phyloP scores from a whole-genome alignment of 1,140 invertebrate species.

The Drosophila saltans region DNA sequence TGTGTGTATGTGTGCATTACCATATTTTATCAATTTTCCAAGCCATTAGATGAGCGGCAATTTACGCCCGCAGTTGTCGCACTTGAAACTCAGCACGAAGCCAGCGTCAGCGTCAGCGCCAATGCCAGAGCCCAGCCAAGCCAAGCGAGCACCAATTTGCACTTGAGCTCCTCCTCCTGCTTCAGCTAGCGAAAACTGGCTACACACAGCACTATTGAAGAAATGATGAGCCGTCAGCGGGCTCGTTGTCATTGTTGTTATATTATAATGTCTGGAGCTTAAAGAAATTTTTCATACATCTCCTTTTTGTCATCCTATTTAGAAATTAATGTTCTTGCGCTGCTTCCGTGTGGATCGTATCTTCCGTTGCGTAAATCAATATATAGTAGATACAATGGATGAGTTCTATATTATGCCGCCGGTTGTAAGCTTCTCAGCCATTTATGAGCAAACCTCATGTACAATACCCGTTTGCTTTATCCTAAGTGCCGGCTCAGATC shows the following conservation, averaged over 20 bases:
- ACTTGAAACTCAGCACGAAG: constrained; percentile 62
- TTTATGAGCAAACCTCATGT: constrained; percentile 92
- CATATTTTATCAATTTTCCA: constrained; percentile 82
- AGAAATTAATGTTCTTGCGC: constrained; percentile 91
- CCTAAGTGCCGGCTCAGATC: constrained; percentile 94
- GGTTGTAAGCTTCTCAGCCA: constrained; percentile 90
- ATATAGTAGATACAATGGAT: constrained; percentile 91
- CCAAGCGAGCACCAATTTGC: constrained; percentile 76
- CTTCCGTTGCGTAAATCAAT: constrained; percentile 91
- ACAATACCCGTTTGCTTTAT: constrained; percentile 93
- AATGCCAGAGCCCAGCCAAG: constrained; percentile 29
- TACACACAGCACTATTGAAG: constrained; percentile 45
- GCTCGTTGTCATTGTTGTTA: constrained; percentile 47
- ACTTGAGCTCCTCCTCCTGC: constrained; percentile 52
- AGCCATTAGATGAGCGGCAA: constrained; percentile 81
- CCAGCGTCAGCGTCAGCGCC: constrained; percentile 20
- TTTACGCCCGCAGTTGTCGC: constrained; percentile 75
- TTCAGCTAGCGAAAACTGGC: constrained; percentile 20
- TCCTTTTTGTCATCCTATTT: constrained; percentile 15
- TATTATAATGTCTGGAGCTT: constrained; percentile 52
- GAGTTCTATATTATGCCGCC: constrained; percentile 93
- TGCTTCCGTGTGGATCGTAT: constrained; percentile 94
- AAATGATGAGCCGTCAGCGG: constrained; percentile 51
- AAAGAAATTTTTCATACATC: constrained; percentile 31
- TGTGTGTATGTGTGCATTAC: constrained; percentile 67